Evolutionary conservation across 2,797 vertebrate species (phyloP).

Genomic region (Silurus aristotelis): DNA sequence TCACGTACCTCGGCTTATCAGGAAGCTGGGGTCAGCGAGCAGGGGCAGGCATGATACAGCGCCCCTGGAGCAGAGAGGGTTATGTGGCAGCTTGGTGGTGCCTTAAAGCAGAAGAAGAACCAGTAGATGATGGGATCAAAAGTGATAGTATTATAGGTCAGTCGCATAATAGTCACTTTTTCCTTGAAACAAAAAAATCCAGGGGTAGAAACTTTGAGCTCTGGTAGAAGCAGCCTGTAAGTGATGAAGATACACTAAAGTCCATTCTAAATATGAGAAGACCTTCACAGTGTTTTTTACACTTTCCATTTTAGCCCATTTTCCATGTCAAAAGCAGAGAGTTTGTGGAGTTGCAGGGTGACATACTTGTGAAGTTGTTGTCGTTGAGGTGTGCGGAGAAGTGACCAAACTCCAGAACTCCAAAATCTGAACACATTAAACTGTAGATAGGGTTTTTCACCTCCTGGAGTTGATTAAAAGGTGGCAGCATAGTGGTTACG

Average conservation of each 20-base stretch:
- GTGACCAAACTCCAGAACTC: too few species aligned
- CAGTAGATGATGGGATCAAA: neutral
- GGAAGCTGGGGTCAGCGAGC: too few species aligned
- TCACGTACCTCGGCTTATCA: too few species aligned
- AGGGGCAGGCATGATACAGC: too few species aligned
- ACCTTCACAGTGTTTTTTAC: neutral
- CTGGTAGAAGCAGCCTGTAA: neutral
- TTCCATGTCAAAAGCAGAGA: neutral
- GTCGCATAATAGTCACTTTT: neutral
- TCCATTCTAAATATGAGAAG: neutral
- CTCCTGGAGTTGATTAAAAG: neutral
- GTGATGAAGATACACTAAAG: neutral
- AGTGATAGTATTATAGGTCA: neutral
- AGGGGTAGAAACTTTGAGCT: neutral
- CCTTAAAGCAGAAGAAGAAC: neutral
- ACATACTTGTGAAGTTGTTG: neutral
- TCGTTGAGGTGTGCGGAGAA: neutral
- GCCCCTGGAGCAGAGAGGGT: too few species aligned
- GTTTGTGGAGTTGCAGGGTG: too few species aligned
- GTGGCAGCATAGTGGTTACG: too few species aligned
- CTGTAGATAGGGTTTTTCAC: neutral
- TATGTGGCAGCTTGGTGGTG: too few species aligned
- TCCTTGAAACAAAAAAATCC: neutral
- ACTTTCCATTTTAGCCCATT: neutral
- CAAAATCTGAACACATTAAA: too few species aligned